phyloP scores from a whole-genome alignment of 2,113 vertebrate genomes.

The Sisor rabdophorus region DNA sequence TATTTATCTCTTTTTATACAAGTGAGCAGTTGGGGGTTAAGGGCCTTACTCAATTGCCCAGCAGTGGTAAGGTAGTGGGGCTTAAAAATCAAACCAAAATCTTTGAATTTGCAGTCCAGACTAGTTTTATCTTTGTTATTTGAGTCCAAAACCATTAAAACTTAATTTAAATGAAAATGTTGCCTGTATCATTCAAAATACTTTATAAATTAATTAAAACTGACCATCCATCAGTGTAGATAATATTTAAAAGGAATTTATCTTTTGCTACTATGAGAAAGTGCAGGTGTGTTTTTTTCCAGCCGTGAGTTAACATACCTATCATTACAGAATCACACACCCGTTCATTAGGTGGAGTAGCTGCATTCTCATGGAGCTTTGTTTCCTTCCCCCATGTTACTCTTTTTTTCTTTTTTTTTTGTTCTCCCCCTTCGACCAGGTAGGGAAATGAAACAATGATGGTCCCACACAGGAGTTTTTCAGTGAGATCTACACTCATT shows the following conservation, averaged over 20 bases:
- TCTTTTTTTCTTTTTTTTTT: slow-evolving; percentile 38
- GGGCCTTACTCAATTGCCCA: no score
- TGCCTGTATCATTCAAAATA: no score
- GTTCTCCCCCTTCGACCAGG: slow-evolving; percentile 12
- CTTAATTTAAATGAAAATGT: no score
- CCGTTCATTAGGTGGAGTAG: slow-evolving; percentile 39
- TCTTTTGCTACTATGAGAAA: not conserved
- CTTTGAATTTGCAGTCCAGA: no score
- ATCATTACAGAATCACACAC: slow-evolving; percentile 33
- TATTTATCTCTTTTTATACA: no score
- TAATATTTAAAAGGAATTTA: not conserved
- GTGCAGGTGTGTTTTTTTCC: not conserved
- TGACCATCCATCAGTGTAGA: no score
- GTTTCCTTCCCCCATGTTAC: slow-evolving; percentile 16
- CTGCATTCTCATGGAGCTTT: slow-evolving; percentile 30
- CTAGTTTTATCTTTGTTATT: no score
- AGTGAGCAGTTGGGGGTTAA: no score
- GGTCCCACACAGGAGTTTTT: slow-evolving; percentile 35
- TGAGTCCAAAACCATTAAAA: no score
- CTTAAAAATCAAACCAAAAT: no score
- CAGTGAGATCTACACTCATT: slow-evolving; percentile 44
- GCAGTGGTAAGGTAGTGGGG: no score
- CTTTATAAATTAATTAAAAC: no score
- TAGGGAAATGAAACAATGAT: slow-evolving; percentile 47
- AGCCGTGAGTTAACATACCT: slow-evolving; percentile 5